A percentile compares a stretch with the other conserved stretches of the same genome.
Conservation (phyloP, 2,888 invertebrate species). For the Exocentrus adspersus region DNA sequence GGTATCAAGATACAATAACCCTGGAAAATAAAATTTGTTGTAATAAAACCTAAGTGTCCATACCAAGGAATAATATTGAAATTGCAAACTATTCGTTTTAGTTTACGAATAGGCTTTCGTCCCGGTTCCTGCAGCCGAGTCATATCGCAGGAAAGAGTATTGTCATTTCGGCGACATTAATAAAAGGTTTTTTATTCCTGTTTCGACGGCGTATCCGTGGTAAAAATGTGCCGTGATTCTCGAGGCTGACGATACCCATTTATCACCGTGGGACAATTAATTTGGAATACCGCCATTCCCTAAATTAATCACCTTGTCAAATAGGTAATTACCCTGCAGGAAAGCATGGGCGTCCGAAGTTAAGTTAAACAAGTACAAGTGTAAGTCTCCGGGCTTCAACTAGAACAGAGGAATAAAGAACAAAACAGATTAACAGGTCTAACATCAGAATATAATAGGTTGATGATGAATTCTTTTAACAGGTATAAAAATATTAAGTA, state of each 20-base stretch:
- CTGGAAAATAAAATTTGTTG: no score
- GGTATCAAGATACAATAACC: no score
- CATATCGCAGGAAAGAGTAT: not conserved
- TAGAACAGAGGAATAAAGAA: no score
- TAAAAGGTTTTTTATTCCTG: not conserved
- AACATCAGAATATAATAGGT: no score
- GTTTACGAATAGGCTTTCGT: no score
- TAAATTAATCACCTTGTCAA: constrained; percentile 15
- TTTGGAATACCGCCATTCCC: constrained; percentile 12
- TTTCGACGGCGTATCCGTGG: not conserved
- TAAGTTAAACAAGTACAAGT: no score
- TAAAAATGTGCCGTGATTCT: constrained; percentile 9
- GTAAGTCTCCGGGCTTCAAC: no score
- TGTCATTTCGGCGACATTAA: not conserved
- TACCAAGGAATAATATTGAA: no score
- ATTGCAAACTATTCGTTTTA: not conserved
- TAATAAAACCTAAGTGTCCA: no score
- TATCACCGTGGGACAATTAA: constrained; percentile 14
- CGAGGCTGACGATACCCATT: constrained; percentile 10
- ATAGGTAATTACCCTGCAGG: constrained; percentile 6
- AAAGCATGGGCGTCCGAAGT: not conserved
- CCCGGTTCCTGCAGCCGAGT: not conserved
- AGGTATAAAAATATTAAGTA: no score
- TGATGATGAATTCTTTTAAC: no score
- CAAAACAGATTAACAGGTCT: no score